Evolutionary conservation across 2,113 vertebrate genomes (phyloP).

Genomic region (Orycteropus afer): DNA sequence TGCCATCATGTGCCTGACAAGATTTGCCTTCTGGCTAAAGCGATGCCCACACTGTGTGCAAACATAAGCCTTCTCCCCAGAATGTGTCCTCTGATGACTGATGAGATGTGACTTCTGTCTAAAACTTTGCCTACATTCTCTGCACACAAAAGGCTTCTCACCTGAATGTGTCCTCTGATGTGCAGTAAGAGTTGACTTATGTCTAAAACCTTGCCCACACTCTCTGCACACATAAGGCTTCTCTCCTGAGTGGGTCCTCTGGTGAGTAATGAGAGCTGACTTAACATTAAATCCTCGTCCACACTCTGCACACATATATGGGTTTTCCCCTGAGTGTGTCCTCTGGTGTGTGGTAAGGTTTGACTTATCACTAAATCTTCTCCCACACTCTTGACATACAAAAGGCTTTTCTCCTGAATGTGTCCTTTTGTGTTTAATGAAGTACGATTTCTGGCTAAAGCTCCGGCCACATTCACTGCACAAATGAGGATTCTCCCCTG

Average conservation of each 20-base stretch:
- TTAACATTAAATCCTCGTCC: neutral
- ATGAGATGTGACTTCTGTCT: constrained; percentile 24
- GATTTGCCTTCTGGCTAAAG: constrained; percentile 53
- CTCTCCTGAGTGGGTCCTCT: constrained; percentile 53
- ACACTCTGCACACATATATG: neutral
- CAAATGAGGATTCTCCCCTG: neutral
- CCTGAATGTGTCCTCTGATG: constrained; percentile 61
- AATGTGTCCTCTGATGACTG: constrained; percentile 52
- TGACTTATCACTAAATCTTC: neutral
- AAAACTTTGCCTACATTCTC: constrained; percentile 50
- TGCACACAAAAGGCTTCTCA: constrained; percentile 45
- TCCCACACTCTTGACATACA: neutral
- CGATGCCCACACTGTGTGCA: constrained; percentile 36
- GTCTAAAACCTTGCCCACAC: constrained; percentile 49
- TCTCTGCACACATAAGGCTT: constrained; percentile 31
- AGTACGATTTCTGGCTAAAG: neutral
- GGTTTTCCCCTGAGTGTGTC: neutral
- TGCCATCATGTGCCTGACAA: constrained; percentile 3
- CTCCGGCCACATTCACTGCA: neutral
- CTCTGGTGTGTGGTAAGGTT: neutral
- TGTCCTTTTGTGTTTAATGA: neutral
- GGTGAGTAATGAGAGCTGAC: constrained; percentile 11
- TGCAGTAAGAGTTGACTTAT: constrained; percentile 18
- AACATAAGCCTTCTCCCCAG: constrained; percentile 36
- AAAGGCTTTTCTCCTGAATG: neutral